Conservation (phyloP, 2,888 invertebrate species). For the Drosophila borborema region DNA sequence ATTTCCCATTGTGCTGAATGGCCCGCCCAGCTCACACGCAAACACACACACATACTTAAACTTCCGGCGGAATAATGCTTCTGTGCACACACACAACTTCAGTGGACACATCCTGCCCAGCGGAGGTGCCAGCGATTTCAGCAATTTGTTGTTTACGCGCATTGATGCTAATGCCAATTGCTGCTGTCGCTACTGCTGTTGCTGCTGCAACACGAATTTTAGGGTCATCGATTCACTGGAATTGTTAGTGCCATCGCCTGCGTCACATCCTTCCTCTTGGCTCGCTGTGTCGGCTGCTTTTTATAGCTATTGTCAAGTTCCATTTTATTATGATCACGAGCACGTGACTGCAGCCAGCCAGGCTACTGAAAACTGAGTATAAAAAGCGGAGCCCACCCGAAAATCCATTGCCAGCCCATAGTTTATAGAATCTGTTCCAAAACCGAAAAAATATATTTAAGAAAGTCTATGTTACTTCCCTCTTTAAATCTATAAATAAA, state of each 20-base stretch:
- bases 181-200: slow-evolving; percentile 21
- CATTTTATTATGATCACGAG: slow-evolving; percentile 65
- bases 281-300: slow-evolving; percentile 42
- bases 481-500: neutral
- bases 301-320: slow-evolving; percentile 61
- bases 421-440: slow-evolving; percentile 25
- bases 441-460: neutral
- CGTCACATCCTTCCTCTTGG: neutral
- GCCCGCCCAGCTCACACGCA: slow-evolving; percentile 18
- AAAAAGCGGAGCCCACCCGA: slow-evolving; percentile 14
- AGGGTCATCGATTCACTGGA: slow-evolving; percentile 60
- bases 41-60: slow-evolving; percentile 27
- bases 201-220: slow-evolving; percentile 48
- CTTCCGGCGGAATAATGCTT: slow-evolving; percentile 76
- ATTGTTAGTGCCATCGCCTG: slow-evolving; percentile 26
- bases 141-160: slow-evolving; percentile 68
- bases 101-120: slow-evolving; percentile 53
- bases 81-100: slow-evolving; percentile 34
- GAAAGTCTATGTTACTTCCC: slow-evolving; percentile 9
- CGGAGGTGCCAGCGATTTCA: slow-evolving; percentile 57
- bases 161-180: slow-evolving; percentile 64
- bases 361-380: slow-evolving; percentile 41
- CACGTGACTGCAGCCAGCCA: slow-evolving; percentile 63
- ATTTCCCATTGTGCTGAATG: slow-evolving; percentile 46
- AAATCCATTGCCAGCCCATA: slow-evolving; percentile 10